Conservation (phyloP, 2,797 vertebrate species). For the Syngnathus acus region DNA sequence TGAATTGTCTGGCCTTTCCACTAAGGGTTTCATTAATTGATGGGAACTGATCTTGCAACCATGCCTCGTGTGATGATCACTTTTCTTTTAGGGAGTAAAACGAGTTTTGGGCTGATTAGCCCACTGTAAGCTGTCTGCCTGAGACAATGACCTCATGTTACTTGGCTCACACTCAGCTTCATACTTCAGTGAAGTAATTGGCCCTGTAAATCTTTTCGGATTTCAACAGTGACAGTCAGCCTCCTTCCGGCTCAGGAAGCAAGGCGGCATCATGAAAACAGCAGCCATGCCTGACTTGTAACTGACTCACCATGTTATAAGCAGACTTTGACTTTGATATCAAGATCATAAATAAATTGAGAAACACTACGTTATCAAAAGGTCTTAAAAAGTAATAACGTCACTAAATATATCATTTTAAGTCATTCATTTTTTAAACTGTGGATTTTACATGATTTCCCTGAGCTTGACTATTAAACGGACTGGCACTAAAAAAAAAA, state of each 20-base stretch:
- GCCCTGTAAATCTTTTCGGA: slow-evolving; percentile 31
- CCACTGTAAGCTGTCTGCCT: slow-evolving; percentile 33
- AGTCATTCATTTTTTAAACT: too few relatives aligned
- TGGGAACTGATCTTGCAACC: slow-evolving; percentile 11
- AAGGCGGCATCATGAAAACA: slow-evolving; percentile 14
- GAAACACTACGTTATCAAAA: not conserved
- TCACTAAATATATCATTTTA: too few relatives aligned
- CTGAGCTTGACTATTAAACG: too few relatives aligned
- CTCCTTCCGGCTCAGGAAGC: slow-evolving; percentile 24
- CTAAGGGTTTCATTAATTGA: slow-evolving; percentile 20
- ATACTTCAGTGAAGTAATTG: slow-evolving; percentile 47
- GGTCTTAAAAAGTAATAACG: not conserved
- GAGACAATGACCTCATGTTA: slow-evolving; percentile 26
- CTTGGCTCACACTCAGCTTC: slow-evolving; percentile 22
- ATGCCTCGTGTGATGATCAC: slow-evolving; percentile 26
- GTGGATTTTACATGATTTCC: too few relatives aligned
- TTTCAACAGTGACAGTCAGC: slow-evolving; percentile 28
- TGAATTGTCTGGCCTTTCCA: slow-evolving; percentile 8
- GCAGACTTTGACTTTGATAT: too few relatives aligned
- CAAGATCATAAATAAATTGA: not conserved
- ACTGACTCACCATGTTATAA: not conserved
- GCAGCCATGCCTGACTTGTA: not conserved
- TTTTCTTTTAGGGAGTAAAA: slow-evolving; percentile 25
- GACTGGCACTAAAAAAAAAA: too few relatives aligned
- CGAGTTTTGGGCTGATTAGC: slow-evolving; percentile 39